Conservation (phyloP, 1,140 invertebrate genomes). For the Hydropsyche tenuis region DNA sequence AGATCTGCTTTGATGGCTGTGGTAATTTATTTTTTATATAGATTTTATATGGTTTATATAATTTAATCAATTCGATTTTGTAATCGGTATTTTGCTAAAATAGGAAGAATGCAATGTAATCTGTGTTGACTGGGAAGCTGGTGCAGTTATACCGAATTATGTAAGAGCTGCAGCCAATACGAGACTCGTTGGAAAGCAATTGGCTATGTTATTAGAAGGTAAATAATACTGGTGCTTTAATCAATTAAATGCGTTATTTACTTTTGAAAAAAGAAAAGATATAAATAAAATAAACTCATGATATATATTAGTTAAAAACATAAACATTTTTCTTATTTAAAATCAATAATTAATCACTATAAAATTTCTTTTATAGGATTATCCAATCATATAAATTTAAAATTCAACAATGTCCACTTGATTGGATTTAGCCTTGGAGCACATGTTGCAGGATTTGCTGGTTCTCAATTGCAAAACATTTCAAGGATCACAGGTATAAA, state of each 20-base stretch:
- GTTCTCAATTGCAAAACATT: conserved; percentile 81
- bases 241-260: background rate
- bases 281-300: background rate
- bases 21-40: conserved; percentile 62
- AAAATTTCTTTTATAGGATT: conserved; percentile 55
- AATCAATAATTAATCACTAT: background rate
- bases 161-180: conserved; percentile 93
- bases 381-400: conserved; percentile 66
- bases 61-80: background rate
- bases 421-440: conserved; percentile 92
- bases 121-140: conserved; percentile 93
- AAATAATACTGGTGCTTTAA: conserved; percentile 5
- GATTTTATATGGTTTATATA: background rate
- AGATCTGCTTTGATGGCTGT: conserved; percentile 86
- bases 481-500: conserved; percentile 81
- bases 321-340: background rate
- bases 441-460: conserved; percentile 93
- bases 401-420: conserved; percentile 78
- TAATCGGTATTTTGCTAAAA: conserved; percentile 31
- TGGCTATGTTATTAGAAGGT: conserved; percentile 75
- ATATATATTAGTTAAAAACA: background rate
- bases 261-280: no score
- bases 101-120: conserved; percentile 90
- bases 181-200: conserved; percentile 87
- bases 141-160: conserved; percentile 91